Evolutionary conservation across 2,888 invertebrate genomes (phyloP).

Genomic region (Pimpla rufipes): DNA sequence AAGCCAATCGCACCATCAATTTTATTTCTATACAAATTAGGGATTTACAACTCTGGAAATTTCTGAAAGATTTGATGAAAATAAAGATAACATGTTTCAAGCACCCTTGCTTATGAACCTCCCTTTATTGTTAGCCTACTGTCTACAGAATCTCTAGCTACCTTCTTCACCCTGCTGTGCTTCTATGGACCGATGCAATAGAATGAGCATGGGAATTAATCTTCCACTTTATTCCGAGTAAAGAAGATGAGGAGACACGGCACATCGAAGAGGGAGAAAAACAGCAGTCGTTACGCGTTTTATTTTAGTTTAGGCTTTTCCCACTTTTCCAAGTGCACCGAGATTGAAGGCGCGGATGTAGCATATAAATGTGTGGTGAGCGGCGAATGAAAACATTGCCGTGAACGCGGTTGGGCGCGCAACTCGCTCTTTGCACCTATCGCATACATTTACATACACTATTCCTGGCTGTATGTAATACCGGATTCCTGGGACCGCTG

Average conservation of each 20-base stretch:
- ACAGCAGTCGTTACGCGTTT: too few species aligned
- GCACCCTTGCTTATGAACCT: too few species aligned
- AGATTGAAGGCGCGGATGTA: background rate
- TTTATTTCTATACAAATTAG: too few species aligned
- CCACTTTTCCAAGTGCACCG: background rate
- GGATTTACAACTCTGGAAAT: too few species aligned
- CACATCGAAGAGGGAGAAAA: too few species aligned
- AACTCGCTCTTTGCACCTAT: slow-evolving; percentile 53
- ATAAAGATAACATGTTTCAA: too few species aligned
- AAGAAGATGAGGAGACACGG: background rate
- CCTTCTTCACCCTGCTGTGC: background rate
- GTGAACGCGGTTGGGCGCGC: slow-evolving; percentile 48
- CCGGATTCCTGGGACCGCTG: slow-evolving; percentile 48
- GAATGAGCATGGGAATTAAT: background rate
- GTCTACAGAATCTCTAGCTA: too few species aligned
- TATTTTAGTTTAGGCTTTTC: background rate
- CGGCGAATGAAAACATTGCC: background rate
- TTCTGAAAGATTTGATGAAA: too few species aligned
- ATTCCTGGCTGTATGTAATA: slow-evolving; percentile 35
- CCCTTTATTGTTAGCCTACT: too few species aligned
- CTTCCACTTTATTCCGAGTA: background rate
- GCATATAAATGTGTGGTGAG: background rate
- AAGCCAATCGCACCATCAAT: too few species aligned
- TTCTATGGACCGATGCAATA: background rate
- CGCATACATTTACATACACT: slow-evolving; percentile 42